phyloP scores from a whole-genome alignment of 2,888 invertebrate genomes.

The Steinernema scapterisci region DNA sequence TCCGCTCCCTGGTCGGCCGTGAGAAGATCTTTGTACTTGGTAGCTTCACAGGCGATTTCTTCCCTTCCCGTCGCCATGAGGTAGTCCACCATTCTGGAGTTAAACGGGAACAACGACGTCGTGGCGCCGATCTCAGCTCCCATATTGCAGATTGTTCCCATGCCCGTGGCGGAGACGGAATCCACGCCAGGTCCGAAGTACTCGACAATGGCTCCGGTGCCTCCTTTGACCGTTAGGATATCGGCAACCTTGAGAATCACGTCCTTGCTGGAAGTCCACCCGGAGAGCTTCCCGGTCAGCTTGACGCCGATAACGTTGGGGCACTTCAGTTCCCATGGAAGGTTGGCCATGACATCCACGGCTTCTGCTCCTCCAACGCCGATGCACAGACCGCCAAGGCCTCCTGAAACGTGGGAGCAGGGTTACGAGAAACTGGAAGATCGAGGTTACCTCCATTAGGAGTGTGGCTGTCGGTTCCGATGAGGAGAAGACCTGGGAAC shows the following conservation, averaged over 20 bases:
- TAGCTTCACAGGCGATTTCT: conserved; percentile 73
- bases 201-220: conserved; percentile 98
- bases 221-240: conserved; percentile 97
- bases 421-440: too few species aligned
- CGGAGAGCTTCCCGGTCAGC: conserved; percentile 87
- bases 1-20: conserved; percentile 70
- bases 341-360: conserved; percentile 96
- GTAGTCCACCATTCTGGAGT: conserved; percentile 89
- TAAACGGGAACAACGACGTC: conserved; percentile 95
- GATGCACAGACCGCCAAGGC: conserved; percentile 90
- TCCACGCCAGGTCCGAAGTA: conserved; percentile 97
- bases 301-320: conserved; percentile 91
- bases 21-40: conserved; percentile 75
- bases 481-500: conserved; percentile 97
- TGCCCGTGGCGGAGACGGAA: conserved; percentile 94
- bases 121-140: conserved; percentile 99
- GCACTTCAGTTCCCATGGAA: conserved; percentile 94
- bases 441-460: conserved; percentile 98
- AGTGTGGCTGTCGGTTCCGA: conserved; percentile 97
- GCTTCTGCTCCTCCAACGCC: conserved; percentile 85
- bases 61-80: conserved; percentile 79
- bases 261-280: conserved; percentile 96
- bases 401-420: too few species aligned
- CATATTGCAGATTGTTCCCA: conserved; percentile 95
- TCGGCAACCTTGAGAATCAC: conserved; percentile 75